These are phyloP conservation scores for Aurelia aurita DNA, from an alignment of 30 jellyfish, hydroid and myxozoan genomes.

Conservation along the genomic window DNA sequence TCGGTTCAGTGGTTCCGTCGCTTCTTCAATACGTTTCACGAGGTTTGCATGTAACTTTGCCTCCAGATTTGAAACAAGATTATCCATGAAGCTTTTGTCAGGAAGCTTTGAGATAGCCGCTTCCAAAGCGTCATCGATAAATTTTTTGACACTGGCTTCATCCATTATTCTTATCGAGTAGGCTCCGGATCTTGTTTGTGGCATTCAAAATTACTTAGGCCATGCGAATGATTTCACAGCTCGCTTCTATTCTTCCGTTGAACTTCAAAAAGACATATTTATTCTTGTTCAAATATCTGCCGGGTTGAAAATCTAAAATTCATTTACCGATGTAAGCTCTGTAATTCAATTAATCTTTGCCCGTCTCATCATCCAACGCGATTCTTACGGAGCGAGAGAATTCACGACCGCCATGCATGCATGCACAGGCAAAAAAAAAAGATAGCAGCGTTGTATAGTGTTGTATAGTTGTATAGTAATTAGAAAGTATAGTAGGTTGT, in stretches of 20 bases:
- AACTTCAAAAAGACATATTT: neutral
- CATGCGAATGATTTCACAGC: slow-evolving; percentile 2
- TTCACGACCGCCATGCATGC: slow-evolving; percentile 21
- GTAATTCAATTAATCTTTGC: neutral
- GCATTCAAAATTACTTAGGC: slow-evolving; percentile 6
- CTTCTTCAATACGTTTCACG: slow-evolving; percentile 15
- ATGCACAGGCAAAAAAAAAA: neutral
- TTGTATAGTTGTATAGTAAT: no score
- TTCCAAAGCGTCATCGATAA: neutral
- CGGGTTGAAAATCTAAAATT: neutral
- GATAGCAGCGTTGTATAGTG: no score
- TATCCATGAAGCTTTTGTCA: slow-evolving; percentile 30
- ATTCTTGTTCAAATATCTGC: neutral
- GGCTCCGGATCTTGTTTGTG: slow-evolving; percentile 7
- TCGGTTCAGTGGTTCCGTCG: slow-evolving; percentile 36
- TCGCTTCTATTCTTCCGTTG: neutral
- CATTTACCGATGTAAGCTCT: neutral
- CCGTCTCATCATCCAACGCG: slow-evolving; percentile 8
- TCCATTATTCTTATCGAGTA: slow-evolving; percentile 2
- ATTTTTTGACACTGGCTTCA: slow-evolving; percentile 14
- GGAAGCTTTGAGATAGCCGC: slow-evolving; percentile 31
- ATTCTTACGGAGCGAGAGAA: slow-evolving; percentile 22
- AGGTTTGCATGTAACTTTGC: slow-evolving; percentile 9
- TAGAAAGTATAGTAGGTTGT: no score
- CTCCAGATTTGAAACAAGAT: slow-evolving; percentile 14